Conservation (phyloP, 1,140 invertebrate genomes). For the Rhynchophorus ferrugineus region DNA sequence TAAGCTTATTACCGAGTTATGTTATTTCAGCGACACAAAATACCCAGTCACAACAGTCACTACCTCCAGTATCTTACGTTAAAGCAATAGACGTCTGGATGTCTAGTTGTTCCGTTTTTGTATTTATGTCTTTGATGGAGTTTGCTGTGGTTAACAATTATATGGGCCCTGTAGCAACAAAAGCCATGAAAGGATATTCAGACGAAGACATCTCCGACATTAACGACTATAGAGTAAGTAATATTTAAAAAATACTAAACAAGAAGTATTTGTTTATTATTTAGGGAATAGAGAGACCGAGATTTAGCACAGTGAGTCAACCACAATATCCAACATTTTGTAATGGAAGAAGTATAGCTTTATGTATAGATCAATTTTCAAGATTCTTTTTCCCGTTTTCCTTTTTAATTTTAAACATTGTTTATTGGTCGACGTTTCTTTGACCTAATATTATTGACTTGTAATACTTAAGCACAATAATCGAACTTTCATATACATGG, state of each 20-base stretch:
- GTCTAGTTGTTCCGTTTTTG: constrained; percentile 87
- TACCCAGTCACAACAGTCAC: constrained; percentile 81
- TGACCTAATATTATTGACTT: constrained; percentile 18
- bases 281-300: constrained; percentile 44
- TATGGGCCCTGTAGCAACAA: constrained; percentile 80
- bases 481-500: too few species aligned
- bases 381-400: constrained; percentile 83
- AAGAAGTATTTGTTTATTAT: constrained; percentile 14
- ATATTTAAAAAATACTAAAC: background rate
- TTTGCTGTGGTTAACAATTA: constrained; percentile 89
- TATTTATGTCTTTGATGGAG: constrained; percentile 87
- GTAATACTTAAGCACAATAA: constrained; percentile 14
- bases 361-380: constrained; percentile 80
- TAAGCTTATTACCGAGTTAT: constrained; percentile 16
- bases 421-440: constrained; percentile 83
- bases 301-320: constrained; percentile 41
- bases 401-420: constrained; percentile 79
- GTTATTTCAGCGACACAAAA: constrained; percentile 68
- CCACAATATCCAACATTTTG: constrained; percentile 80
- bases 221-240: constrained; percentile 65
- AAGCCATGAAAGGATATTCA: constrained; percentile 84
- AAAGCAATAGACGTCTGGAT: constrained; percentile 92
- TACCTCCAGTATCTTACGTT: constrained; percentile 83
- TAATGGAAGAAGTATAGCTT: constrained; percentile 71
- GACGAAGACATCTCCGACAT: constrained; percentile 73